Percentiles rank a stretch among this genome's conserved stretches.
Conservation (phyloP, 92 coral and sea anemone genomes). For the Diadumene lineata region DNA sequence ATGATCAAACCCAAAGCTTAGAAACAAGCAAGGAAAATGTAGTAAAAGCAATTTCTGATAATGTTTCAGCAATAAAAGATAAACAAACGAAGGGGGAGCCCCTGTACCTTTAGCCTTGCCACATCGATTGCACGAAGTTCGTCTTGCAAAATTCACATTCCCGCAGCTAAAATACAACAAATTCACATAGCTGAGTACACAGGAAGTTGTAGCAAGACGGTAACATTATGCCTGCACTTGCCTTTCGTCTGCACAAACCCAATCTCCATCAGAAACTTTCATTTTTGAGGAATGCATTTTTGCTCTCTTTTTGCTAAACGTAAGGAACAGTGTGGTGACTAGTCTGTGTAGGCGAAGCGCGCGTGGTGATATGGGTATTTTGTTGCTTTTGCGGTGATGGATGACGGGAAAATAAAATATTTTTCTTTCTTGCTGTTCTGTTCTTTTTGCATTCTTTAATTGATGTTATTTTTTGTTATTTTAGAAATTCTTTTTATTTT, state of each 20-base stretch:
- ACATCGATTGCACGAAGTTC: constrained; percentile 93
- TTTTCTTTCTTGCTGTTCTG: no score
- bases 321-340: background rate
- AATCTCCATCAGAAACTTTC: constrained; percentile 88
- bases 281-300: constrained; percentile 51
- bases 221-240: constrained; percentile 6
- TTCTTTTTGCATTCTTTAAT: no score
- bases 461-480: no score
- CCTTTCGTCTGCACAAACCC: constrained; percentile 95
- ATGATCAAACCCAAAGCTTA: no score
- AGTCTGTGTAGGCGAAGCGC: background rate
- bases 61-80: background rate
- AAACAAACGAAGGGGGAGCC: background rate
- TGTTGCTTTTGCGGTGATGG: background rate
- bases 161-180: constrained; percentile 71
- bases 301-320: background rate
- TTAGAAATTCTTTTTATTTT: no score
- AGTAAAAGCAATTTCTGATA: background rate
- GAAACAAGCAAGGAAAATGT: background rate
- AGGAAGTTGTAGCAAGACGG: background rate
- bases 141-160: constrained; percentile 93
- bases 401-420: background rate
- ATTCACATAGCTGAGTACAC: background rate
- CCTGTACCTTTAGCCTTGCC: constrained; percentile 57
- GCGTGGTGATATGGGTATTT: constrained; percentile 17